Conservation (phyloP, 2,888 invertebrate genomes). For the Sarcophaga caerulescens region DNA sequence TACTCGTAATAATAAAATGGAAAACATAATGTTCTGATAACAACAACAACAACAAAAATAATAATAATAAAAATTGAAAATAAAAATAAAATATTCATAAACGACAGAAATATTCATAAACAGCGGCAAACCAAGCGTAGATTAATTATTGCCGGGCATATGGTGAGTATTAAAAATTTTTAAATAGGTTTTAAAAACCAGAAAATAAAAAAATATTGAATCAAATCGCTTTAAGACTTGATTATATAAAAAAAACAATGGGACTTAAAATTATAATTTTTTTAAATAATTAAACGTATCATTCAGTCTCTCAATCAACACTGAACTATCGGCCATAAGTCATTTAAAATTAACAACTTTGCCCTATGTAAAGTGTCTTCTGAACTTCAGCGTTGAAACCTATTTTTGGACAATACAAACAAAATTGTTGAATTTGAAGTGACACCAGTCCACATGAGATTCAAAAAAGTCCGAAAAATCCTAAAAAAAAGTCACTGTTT, state of each 20-base stretch:
- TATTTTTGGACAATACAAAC: no score
- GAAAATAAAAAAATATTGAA: not conserved
- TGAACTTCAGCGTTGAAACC: no score
- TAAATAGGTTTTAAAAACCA: not conserved
- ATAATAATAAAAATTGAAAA: not conserved
- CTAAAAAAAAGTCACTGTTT: not conserved
- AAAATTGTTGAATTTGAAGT: no score
- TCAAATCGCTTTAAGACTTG: not conserved
- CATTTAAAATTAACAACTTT: accelerated
- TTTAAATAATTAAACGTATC: no score
- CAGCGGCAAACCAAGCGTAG: not conserved
- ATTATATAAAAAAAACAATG: slow-evolving; percentile 6
- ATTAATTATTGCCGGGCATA: not conserved
- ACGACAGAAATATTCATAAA: not conserved
- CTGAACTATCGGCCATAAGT: no score
- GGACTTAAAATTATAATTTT: no score
- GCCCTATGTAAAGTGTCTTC: no score
- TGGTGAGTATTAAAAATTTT: not conserved
- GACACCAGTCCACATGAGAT: no score
- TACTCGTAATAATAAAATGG: not conserved
- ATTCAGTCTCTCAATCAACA: no score
- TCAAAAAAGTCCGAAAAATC: not conserved
- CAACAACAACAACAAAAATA: not conserved
- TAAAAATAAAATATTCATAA: no score
- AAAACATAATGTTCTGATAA: not conserved